phyloP scores from a whole-genome alignment of 2,113 vertebrate species.

The Paradisaea rubra region DNA sequence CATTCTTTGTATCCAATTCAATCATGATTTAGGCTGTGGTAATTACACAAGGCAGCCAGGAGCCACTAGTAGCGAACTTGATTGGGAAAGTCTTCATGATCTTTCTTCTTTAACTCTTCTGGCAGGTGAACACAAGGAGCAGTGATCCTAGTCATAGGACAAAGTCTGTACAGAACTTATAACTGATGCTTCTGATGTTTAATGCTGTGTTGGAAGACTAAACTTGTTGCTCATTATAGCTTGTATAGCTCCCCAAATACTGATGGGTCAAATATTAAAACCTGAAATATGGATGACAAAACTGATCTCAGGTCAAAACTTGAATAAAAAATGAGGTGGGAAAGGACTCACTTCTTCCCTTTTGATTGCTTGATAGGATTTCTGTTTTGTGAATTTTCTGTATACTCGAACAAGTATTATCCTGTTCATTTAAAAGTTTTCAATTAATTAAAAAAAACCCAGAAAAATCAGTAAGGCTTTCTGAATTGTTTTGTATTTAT shows the following conservation, averaged over 20 bases:
- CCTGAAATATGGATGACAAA: not conserved
- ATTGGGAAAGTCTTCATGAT: too few relatives aligned
- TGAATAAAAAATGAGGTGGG: not conserved
- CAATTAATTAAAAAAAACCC: not conserved
- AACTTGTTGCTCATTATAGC: not conserved
- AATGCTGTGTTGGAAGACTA: not conserved
- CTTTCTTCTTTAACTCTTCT: not conserved
- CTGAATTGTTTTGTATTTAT: not conserved
- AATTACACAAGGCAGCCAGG: not conserved
- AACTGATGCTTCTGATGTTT: not conserved
- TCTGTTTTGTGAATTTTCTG: not conserved
- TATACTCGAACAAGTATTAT: not conserved
- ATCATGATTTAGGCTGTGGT: not conserved
- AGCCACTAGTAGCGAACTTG: fast-evolving
- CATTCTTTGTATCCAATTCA: not conserved
- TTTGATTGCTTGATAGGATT: not conserved
- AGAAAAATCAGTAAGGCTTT: not conserved
- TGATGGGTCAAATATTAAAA: not conserved
- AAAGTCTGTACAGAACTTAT: not conserved
- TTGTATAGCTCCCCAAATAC: not conserved
- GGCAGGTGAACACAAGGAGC: not conserved
- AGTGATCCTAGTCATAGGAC: not conserved
- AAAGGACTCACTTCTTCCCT: not conserved
- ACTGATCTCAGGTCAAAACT: not conserved
- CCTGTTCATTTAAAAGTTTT: not conserved